Conservation (phyloP, 1,140 invertebrate species). For the Camponotus pennsylvanicus region DNA sequence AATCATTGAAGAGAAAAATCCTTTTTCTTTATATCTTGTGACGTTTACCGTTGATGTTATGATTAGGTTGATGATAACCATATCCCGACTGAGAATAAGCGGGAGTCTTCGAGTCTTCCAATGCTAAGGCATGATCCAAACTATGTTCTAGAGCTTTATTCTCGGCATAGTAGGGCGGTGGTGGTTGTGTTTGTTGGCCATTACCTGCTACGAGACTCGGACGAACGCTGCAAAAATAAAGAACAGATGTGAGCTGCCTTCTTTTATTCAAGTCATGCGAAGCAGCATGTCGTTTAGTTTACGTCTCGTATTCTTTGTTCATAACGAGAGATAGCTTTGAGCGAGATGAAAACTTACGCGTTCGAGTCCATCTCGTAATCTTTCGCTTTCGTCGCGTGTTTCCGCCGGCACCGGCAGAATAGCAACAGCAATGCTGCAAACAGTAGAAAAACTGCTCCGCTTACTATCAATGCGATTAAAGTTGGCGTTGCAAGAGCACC, state of each 20-base stretch:
- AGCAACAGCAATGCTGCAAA: conserved; percentile 92
- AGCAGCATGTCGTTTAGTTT: neutral
- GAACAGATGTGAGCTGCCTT: conserved; percentile 3
- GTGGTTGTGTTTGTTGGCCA: conserved; percentile 91
- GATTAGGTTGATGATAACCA: conserved; percentile 90
- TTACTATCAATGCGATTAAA: conserved; percentile 93
- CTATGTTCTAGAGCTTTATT: conserved; percentile 96
- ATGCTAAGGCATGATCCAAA: conserved; percentile 92
- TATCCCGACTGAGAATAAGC: conserved; percentile 95
- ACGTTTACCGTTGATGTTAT: conserved; percentile 91
- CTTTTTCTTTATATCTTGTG: conserved; percentile 32
- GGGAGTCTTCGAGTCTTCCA: conserved; percentile 93
- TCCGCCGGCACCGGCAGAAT: conserved; percentile 94
- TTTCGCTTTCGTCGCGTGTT: conserved; percentile 94
- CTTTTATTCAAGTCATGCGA: neutral
- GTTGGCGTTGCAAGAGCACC: conserved; percentile 91
- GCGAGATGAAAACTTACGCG: conserved; percentile 83
- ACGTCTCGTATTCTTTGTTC: neutral
- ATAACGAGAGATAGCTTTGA: neutral
- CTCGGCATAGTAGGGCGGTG: conserved; percentile 94
- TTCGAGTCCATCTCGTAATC: conserved; percentile 96
- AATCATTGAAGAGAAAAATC: too few relatives aligned
- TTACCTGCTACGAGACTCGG: conserved; percentile 91
- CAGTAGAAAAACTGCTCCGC: conserved; percentile 92
- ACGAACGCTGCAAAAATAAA: conserved; percentile 85